Conservation (phyloP, 2,888 invertebrate genomes). For the Ectropis crepuscularia region DNA sequence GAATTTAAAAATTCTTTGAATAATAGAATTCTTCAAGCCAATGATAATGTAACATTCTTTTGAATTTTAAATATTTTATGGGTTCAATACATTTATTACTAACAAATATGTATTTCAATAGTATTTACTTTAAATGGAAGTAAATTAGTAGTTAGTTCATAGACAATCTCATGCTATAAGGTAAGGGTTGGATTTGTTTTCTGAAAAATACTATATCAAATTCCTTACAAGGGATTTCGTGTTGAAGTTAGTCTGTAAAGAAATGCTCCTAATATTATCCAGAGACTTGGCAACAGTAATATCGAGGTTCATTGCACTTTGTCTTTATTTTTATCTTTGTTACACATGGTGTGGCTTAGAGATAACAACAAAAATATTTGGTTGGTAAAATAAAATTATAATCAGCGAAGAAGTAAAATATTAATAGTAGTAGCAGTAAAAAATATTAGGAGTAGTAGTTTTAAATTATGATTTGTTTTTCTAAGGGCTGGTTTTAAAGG, state of each 20-base stretch:
- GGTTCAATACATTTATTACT: no score
- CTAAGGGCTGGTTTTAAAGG: no score
- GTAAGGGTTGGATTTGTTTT: no score
- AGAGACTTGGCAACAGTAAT: conserved; percentile 18
- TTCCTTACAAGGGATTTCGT: no score
- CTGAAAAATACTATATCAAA: no score
- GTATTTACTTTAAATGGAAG: no score
- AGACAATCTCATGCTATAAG: no score
- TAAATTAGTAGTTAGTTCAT: no score
- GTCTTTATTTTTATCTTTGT: conserved; percentile 23
- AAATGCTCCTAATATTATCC: conserved; percentile 3
- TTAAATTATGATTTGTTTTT: no score
- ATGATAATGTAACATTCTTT: background rate
- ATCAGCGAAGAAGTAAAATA: background rate
- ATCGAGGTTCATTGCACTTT: conserved; percentile 24
- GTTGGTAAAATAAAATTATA: background rate
- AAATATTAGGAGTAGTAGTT: no score
- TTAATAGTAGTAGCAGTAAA: background rate
- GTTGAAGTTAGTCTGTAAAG: background rate
- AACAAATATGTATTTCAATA: no score
- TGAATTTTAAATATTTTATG: background rate
- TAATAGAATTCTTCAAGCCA: background rate
- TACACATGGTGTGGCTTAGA: conserved; percentile 1
- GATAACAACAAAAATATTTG: conserved; percentile 4
- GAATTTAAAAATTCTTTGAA: background rate